Percentiles rank a stretch among this genome's conserved stretches.
Conservation (phyloP, 2,888 invertebrate genomes). For the Limnephilus lunatus region DNA sequence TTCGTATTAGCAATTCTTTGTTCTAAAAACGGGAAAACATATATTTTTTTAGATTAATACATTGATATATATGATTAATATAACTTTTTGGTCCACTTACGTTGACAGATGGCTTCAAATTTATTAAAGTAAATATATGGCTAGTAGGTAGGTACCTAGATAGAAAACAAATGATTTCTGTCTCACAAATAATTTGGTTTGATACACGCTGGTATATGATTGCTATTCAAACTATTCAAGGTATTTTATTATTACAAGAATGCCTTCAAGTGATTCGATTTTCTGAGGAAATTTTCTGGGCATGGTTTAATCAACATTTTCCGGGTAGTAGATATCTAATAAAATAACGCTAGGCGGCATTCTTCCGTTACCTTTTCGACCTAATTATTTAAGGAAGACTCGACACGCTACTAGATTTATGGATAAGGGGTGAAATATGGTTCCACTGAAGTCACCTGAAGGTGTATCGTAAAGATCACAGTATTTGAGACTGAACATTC, state of each 20-base stretch:
- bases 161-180: no score
- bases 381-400: conserved; percentile 32
- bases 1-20: no score
- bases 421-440: background rate
- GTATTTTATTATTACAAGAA: background rate
- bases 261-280: background rate
- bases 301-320: conserved; percentile 20
- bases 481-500: background rate
- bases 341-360: conserved; percentile 18
- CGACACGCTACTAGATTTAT: conserved; percentile 46
- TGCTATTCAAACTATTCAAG: background rate
- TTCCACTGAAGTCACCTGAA: background rate
- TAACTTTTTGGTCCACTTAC: no score
- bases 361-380: conserved; percentile 24
- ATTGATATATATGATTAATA: no score
- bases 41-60: no score
- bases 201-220: background rate
- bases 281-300: background rate
- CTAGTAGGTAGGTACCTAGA: no score
- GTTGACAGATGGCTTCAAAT: no score
- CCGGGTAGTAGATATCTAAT: conserved; percentile 4
- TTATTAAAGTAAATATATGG: no score
- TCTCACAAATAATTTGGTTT: no score
- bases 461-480: background rate
- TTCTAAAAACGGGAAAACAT: no score